phyloP scores from a whole-genome alignment of 2,888 invertebrate species.

The Papilio protenor region DNA sequence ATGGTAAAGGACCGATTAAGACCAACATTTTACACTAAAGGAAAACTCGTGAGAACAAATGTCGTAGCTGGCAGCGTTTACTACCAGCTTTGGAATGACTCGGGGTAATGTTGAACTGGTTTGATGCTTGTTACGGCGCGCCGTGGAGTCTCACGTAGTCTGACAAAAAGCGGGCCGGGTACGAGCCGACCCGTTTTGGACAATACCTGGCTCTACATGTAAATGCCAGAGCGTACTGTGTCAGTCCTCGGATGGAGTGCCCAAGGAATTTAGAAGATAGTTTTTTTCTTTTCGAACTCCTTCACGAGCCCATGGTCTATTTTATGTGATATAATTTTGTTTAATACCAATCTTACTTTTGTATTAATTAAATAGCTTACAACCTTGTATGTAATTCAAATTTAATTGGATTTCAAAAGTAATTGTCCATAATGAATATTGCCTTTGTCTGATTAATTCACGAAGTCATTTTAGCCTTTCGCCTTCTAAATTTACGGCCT shows the following conservation, averaged over 20 bases:
- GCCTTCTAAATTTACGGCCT: neutral
- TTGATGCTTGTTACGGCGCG: constrained; percentile 78
- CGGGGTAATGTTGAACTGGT: constrained; percentile 75
- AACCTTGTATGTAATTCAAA: constrained; percentile 20
- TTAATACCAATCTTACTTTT: neutral
- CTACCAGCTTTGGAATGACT: constrained; percentile 76
- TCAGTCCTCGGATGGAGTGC: constrained; percentile 45
- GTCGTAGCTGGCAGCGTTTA: constrained; percentile 65
- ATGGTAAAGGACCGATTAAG: constrained; percentile 15
- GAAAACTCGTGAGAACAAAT: constrained; percentile 65
- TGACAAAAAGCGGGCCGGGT: constrained; percentile 73
- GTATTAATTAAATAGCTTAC: constrained; percentile 7
- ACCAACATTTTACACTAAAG: constrained; percentile 48
- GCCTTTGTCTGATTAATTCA: neutral
- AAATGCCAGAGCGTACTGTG: constrained; percentile 73
- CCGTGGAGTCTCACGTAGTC: constrained; percentile 77
- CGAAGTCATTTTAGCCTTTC: neutral
- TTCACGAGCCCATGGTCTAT: neutral
- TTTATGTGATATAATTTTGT: neutral
- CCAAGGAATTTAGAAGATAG: constrained; percentile 17
- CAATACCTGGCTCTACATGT: constrained; percentile 76
- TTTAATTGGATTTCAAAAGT: constrained; percentile 5
- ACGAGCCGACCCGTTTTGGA: constrained; percentile 73
- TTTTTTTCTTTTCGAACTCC: constrained; percentile 32
- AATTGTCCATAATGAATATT: neutral